Percentiles rank a stretch among this genome's conserved stretches.
Conservation (phyloP, 2,113 vertebrate genomes). For the Amphiprion ocellaris region DNA sequence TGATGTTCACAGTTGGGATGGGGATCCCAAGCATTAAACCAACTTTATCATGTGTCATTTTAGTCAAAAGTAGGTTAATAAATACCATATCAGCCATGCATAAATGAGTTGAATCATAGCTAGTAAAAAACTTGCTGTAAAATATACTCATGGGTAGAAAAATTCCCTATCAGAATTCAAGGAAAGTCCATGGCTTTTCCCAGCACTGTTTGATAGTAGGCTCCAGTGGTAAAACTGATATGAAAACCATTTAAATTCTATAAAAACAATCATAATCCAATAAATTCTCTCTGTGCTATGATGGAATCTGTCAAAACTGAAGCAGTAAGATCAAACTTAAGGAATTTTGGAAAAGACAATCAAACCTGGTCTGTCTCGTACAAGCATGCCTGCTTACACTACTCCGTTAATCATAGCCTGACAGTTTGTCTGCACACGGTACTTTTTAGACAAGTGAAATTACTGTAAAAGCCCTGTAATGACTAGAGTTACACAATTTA, state of each 20-base stretch:
- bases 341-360: slow-evolving; percentile 4
- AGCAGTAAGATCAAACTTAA: neutral
- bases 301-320: slow-evolving; percentile 13
- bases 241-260: slow-evolving; percentile 46
- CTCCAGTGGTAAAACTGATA: slow-evolving; percentile 2
- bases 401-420: slow-evolving; percentile 25
- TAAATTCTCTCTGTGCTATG: slow-evolving; percentile 1
- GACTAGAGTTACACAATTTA: slow-evolving; percentile 23
- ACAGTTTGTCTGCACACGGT: neutral
- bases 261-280: slow-evolving; percentile 31
- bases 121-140: slow-evolving; percentile 11
- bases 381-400: neutral
- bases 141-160: slow-evolving; percentile 20
- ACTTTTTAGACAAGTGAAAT: slow-evolving; percentile 21
- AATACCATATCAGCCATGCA: slow-evolving; percentile 10
- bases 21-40: neutral
- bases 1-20: neutral
- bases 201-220: slow-evolving; percentile 12
- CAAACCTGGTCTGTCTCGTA: neutral
- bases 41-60: neutral
- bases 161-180: slow-evolving; percentile 33
- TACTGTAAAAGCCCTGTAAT: slow-evolving; percentile 9
- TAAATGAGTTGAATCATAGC: slow-evolving; percentile 22
- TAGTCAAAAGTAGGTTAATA: slow-evolving; percentile 46
- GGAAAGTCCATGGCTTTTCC: slow-evolving; percentile 52